Base-by-base conservation (phyloP, 1,140 invertebrate species). In the Uloborus diversus region DNA sequence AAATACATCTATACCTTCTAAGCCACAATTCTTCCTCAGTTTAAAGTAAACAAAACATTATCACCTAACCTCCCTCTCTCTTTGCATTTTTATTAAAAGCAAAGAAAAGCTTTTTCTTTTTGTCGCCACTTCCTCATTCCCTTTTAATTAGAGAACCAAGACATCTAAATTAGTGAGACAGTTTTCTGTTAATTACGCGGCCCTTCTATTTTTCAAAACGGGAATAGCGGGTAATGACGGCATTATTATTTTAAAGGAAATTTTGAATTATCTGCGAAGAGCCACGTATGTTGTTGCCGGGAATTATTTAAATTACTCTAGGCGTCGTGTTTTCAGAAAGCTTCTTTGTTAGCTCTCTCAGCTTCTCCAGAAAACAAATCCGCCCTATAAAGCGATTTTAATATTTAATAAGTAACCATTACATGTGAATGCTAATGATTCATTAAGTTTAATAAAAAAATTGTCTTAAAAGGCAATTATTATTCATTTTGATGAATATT, bases 31-130 rank as follows among this genome's bases (percentile, higher is more conserved):
- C 37, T 2, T 17, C 37, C 13, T 49, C 27, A 61, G 78, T 65
- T 35, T 57, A 80, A 81, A 83, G 83, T 80, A 86, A 84, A 56
- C 35, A 81, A 13, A n/a, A 35, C 49, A 32, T 20, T 11, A 17
- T 32, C 32, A 32, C 23, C 25, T 17, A 28, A 13, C 25, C 13
- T 35, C 14, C 14, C 17, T 32, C 66, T 69, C 33, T 69, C 20
- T 35, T 57, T 57, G 23, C 33, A 59, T 71, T 57, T 71, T 71
- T 71, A 57, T 71, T 57, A 71, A 57, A 59, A 42, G 57, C 30
- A 57, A 25, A 37, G 20, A 28, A 69, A 28, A 57, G 51, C 59
- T 59, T 57, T 71, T 71, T 37, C 23, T 1, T 42, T 25, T 66
- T 30, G 57, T 13, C 13, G 4, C 30, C 30, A 27, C 33, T 65